Evolutionary conservation across 2,888 invertebrate species (phyloP).

Genomic region (Escarpia spicata): DNA sequence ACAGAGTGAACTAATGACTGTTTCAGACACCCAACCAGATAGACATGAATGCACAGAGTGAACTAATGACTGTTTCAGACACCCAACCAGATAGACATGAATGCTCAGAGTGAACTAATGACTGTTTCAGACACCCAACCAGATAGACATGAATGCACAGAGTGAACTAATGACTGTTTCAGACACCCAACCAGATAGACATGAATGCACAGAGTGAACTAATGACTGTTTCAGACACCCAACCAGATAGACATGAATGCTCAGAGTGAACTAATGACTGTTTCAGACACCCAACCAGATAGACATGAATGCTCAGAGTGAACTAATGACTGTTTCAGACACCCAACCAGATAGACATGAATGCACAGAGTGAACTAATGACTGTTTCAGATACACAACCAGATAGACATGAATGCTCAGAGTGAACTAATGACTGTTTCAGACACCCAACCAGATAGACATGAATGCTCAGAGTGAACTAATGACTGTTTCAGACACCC

Average conservation of each 20-base stretch:
- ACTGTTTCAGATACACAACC: constrained; percentile 78
- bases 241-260: constrained; percentile 98
- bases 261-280: constrained; percentile 97
- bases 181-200: constrained; percentile 87
- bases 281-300: constrained; percentile 81
- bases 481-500: constrained; percentile 79
- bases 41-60: constrained; percentile 99
- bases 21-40: constrained; percentile 81
- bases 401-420: constrained; percentile 98
- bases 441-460: constrained; percentile 87
- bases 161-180: constrained; percentile 91
- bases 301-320: constrained; percentile 99
- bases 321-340: constrained; percentile 82
- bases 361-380: constrained; percentile 98
- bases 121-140: constrained; percentile 78
- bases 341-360: constrained; percentile 97
- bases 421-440: constrained; percentile 90
- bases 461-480: constrained; percentile 99
- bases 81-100: constrained; percentile 97
- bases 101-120: constrained; percentile 98
- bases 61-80: constrained; percentile 82
- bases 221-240: constrained; percentile 79
- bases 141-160: constrained; percentile 98
- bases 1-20: constrained; percentile 97
- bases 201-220: constrained; percentile 99